Conservation (phyloP, 2,113 vertebrate species). For the Myotis lucifugus region DNA sequence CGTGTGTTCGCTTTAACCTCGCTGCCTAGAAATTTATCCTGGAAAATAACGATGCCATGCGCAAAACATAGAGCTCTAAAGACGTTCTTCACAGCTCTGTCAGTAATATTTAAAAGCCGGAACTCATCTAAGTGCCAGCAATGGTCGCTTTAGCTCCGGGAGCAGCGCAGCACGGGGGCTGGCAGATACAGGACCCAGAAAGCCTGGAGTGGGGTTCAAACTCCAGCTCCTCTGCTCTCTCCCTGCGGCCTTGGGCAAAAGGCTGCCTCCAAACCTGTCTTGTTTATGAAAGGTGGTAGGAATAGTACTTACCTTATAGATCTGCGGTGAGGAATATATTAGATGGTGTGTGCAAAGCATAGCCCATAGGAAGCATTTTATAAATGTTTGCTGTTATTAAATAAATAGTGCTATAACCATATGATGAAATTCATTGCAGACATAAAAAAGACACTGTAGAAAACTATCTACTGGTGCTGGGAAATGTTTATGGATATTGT, state of each 20-base stretch:
- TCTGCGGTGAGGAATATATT: constrained; percentile 25
- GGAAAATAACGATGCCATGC: constrained; percentile 38
- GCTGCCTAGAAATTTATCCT: constrained; percentile 6
- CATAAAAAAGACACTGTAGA: constrained; percentile 40
- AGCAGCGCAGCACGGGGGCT: accelerated
- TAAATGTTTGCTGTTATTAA: constrained; percentile 64
- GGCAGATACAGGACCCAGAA: not conserved
- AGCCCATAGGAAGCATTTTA: constrained; percentile 58
- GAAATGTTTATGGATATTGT: constrained; percentile 59
- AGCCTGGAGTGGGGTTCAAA: not conserved
- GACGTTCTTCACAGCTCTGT: not conserved
- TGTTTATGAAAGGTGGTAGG: not conserved
- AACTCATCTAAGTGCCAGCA: not conserved
- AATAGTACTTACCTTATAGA: constrained; percentile 25
- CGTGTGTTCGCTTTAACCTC: not conserved
- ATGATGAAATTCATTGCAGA: constrained; percentile 59
- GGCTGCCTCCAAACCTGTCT: not conserved
- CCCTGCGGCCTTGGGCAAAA: not conserved
- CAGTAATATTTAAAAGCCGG: constrained; percentile 9
- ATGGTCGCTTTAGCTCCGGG: not conserved
- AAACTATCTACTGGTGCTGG: constrained; percentile 19
- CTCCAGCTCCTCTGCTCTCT: not conserved
- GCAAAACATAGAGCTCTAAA: not conserved
- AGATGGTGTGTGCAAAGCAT: not conserved
- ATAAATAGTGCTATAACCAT: constrained; percentile 58